These are phyloP conservation scores for Andrena chrysosceles DNA, from an alignment of 2,888 invertebrate species.

Conservation along the genomic window DNA sequence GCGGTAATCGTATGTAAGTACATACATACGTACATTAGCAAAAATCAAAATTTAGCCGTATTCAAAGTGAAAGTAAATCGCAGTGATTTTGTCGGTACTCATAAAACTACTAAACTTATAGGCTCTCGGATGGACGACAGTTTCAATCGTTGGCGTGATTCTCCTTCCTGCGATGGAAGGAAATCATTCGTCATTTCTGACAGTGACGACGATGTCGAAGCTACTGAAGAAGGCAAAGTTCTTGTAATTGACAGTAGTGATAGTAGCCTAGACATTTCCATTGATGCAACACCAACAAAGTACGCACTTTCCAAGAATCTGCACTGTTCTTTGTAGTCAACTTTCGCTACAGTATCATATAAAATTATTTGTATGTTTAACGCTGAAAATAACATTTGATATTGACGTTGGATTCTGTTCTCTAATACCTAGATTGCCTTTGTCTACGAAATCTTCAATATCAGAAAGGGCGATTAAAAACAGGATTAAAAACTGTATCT, in stretches of 20 bases:
- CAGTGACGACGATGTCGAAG: conserved; percentile 58
- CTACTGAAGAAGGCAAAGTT: not conserved
- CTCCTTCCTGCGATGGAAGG: not conserved
- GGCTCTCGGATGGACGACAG: conserved; percentile 33
- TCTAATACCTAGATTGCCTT: not conserved
- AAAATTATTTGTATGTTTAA: not conserved
- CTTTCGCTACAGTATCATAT: not conserved
- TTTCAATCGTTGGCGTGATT: conserved; percentile 42
- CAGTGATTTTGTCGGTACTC: not conserved
- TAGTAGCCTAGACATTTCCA: not conserved
- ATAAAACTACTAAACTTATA: not conserved
- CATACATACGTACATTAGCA: not conserved
- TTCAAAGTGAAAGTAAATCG: too few species aligned
- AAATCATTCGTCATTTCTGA: conserved; percentile 60
- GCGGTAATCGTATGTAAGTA: not conserved
- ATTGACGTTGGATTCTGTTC: not conserved
- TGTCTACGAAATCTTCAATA: not conserved
- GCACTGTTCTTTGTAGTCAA: not conserved
- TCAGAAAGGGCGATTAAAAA: conserved; percentile 4
- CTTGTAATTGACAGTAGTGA: conserved; percentile 52
- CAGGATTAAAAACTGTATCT: conserved; percentile 13
- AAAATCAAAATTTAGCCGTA: not conserved
- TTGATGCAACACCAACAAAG: conserved; percentile 3
- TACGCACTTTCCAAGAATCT: conserved; percentile 5
- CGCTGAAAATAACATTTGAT: not conserved